Evolutionary conservation across 2,888 invertebrate genomes (phyloP).

Genomic region (Drosophila quinaria): DNA sequence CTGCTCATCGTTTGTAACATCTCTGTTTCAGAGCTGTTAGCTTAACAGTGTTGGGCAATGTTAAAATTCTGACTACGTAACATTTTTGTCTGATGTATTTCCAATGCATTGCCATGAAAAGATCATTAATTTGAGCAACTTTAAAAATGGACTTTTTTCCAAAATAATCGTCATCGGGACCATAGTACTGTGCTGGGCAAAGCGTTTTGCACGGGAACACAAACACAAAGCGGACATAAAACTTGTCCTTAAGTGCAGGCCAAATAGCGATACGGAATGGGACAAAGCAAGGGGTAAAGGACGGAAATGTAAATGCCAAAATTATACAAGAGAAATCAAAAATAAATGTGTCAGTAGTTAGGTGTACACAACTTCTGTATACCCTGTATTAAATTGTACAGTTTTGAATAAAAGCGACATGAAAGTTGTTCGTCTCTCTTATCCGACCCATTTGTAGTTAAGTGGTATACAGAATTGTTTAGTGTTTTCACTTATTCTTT

Average conservation of each 20-base stretch:
- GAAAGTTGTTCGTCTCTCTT: too few relatives aligned
- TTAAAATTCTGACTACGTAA: too few relatives aligned
- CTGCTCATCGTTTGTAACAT: too few relatives aligned
- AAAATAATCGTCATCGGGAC: too few relatives aligned
- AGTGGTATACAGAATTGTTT: slow-evolving; percentile 43
- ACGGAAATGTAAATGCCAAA: slow-evolving; percentile 51
- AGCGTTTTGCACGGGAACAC: slow-evolving; percentile 35
- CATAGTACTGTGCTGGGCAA: slow-evolving; percentile 1
- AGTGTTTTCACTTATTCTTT: slow-evolving; percentile 58
- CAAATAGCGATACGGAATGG: slow-evolving; percentile 41
- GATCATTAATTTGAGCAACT: too few relatives aligned
- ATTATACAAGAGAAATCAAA: slow-evolving; percentile 52
- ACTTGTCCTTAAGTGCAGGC: slow-evolving; percentile 53
- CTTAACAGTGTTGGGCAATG: too few relatives aligned
- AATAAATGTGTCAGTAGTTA: neutral
- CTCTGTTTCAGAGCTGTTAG: too few relatives aligned
- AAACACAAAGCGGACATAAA: slow-evolving; percentile 51
- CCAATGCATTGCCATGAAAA: too few relatives aligned
- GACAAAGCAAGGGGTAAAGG: slow-evolving; percentile 5
- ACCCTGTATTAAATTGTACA: slow-evolving; percentile 8
- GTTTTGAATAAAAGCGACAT: too few relatives aligned
- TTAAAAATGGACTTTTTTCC: too few relatives aligned
- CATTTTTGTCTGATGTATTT: too few relatives aligned
- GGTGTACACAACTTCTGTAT: slow-evolving; percentile 1
- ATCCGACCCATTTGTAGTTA: neutral